A percentile compares a stretch with the other conserved stretches of the same genome.
Evolutionary conservation across 2,113 vertebrate species (phyloP).

Genomic region (Odontophorus gujanensis): DNA sequence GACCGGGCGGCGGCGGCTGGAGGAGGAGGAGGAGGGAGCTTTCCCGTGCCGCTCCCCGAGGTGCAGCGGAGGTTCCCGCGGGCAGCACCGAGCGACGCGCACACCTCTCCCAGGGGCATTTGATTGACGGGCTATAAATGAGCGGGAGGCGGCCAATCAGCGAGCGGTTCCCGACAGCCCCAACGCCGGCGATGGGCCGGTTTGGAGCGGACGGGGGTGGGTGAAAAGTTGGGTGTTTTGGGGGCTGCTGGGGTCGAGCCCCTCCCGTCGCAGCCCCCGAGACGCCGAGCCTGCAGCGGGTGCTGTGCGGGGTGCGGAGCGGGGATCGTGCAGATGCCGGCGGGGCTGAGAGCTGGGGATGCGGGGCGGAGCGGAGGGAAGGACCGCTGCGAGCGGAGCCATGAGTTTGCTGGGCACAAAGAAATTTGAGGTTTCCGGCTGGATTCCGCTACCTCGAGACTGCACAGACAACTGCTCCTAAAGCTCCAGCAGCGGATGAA

Average conservation of each 20-base stretch:
- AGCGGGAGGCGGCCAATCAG: slow-evolving; percentile 87
- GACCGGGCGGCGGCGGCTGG: not conserved
- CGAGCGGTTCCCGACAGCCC: slow-evolving; percentile 65
- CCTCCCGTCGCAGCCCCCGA: not conserved
- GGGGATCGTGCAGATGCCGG: not conserved
- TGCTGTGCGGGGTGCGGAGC: too few relatives aligned
- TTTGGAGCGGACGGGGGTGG: not conserved
- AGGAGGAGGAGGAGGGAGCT: slow-evolving; percentile 5
- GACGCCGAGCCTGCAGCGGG: not conserved
- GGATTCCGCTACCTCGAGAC: not conserved
- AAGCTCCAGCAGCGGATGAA: not conserved
- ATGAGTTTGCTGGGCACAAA: not conserved
- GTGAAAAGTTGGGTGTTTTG: not conserved
- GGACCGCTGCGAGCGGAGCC: not conserved
- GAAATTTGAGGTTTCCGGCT: not conserved
- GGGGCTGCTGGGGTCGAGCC: not conserved
- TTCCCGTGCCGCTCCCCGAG: not conserved
- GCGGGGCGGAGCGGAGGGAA: not conserved
- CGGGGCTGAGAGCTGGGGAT: not conserved
- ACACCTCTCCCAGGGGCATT: slow-evolving; percentile 29
- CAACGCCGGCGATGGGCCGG: not conserved
- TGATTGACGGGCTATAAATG: slow-evolving; percentile 91
- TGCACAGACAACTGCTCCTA: rapidly evolving
- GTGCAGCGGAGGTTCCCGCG: not conserved
- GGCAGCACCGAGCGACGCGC: not conserved